Conservation (phyloP, 2,797 vertebrate species). For the Apodemus agrarius region DNA sequence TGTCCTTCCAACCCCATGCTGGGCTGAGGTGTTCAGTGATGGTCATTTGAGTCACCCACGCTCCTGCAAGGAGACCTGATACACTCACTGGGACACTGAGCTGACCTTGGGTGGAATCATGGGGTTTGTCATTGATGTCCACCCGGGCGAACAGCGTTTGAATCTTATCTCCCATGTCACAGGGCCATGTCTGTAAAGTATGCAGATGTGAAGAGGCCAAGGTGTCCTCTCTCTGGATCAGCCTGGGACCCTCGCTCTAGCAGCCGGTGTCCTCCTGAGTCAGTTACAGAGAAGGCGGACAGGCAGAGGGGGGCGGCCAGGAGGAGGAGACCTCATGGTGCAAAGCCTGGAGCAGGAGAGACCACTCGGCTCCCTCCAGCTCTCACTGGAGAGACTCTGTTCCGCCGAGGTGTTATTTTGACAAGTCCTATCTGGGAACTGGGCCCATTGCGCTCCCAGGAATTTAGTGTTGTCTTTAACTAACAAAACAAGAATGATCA, state of each 20-base stretch:
- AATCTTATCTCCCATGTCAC: background rate
- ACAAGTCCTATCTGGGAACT: background rate
- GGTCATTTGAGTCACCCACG: rapidly evolving
- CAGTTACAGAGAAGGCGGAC: background rate
- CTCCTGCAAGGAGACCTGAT: background rate
- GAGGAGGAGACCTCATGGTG: background rate
- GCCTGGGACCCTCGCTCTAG: background rate
- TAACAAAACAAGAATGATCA: background rate
- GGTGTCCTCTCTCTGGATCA: background rate
- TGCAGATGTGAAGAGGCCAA: background rate
- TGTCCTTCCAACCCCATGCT: background rate
- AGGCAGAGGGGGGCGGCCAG: rapidly evolving
- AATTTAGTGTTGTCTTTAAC: background rate
- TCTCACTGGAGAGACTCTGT: rapidly evolving
- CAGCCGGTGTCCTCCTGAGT: background rate
- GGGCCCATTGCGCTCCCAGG: background rate
- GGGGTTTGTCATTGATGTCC: too few relatives aligned
- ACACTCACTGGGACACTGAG: too few relatives aligned
- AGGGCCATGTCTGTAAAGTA: background rate
- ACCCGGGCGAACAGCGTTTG: background rate
- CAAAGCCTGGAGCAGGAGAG: background rate
- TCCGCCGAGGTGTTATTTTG: background rate
- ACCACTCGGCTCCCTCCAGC: background rate
- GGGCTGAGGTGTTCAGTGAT: background rate
- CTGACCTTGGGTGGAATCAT: background rate